phyloP scores from a whole-genome alignment of 1,140 invertebrate species.

The Rhopalosiphum padi region DNA sequence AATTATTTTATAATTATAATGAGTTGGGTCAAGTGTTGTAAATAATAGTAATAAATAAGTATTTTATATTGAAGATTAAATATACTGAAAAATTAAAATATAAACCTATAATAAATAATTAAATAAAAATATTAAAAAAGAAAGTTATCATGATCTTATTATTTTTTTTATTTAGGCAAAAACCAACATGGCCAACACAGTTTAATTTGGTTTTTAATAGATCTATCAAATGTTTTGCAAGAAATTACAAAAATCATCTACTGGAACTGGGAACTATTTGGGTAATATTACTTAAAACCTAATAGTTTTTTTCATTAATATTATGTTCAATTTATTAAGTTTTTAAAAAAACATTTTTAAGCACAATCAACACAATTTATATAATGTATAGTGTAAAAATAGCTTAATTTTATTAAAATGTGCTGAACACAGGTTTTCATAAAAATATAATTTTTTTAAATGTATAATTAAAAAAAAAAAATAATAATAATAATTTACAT shows the following conservation, averaged over 20 bases:
- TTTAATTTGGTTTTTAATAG: not conserved
- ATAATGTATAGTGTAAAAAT: not conserved
- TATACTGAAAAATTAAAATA: not conserved
- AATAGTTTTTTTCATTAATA: not conserved
- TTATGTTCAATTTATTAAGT: not conserved
- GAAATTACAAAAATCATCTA: not conserved
- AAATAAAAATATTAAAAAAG: not conserved
- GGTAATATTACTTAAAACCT: not conserved
- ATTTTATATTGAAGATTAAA: not conserved
- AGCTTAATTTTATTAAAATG: not conserved
- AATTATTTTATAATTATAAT: not conserved
- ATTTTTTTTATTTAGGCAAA: constrained; percentile 8
- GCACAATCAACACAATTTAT: not conserved
- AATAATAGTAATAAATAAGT: not conserved
- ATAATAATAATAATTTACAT: too few relatives aligned
- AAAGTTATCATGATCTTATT: not conserved
- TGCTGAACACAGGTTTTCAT: too few relatives aligned
- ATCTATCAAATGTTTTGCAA: constrained; percentile 33
- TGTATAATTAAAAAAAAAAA: too few relatives aligned
- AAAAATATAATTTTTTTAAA: too few relatives aligned
- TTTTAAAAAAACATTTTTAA: not conserved
- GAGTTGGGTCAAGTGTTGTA: not conserved
- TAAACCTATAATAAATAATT: not conserved
- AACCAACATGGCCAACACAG: not conserved
- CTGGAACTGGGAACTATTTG: constrained; percentile 1